Evolutionary conservation across 2,888 invertebrate species (phyloP).

Genomic region (Prostheceraeus crozeri): DNA sequence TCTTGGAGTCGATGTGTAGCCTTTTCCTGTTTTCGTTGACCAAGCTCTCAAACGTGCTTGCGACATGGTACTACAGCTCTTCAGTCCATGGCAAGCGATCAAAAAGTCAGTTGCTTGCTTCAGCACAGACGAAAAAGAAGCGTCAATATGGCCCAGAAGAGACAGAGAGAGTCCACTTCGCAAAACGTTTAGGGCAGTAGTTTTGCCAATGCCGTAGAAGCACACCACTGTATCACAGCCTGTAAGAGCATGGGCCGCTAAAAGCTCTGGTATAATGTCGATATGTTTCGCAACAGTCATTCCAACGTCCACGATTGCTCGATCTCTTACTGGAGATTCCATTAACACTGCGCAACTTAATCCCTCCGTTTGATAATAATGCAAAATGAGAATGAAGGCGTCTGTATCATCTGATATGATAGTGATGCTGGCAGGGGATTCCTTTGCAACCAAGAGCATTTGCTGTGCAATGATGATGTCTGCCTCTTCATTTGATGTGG

Average conservation of each 20-base stretch:
- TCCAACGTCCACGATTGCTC: not conserved
- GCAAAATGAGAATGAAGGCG: not conserved
- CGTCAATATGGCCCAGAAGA: not conserved
- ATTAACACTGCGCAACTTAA: not conserved
- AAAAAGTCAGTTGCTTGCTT: slow-evolving; percentile 6
- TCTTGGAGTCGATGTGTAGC: slow-evolving; percentile 2
- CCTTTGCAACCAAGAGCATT: not conserved
- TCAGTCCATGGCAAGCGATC: slow-evolving; percentile 20
- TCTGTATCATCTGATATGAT: slow-evolving; percentile 19
- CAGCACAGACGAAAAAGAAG: not conserved
- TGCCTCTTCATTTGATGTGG: slow-evolving; percentile 41
- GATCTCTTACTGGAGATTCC: not conserved
- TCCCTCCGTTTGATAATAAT: not conserved
- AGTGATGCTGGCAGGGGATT: not conserved
- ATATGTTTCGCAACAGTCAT: not conserved
- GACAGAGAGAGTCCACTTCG: not conserved
- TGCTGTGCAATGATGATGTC: slow-evolving; percentile 41
- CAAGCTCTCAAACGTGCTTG: not conserved
- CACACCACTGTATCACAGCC: slow-evolving; percentile 16
- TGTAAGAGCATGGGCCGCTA: slow-evolving; percentile 10
- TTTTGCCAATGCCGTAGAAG: slow-evolving; percentile 9
- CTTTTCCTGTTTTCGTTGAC: not conserved
- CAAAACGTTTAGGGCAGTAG: not conserved
- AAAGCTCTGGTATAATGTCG: not conserved
- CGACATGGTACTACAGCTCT: slow-evolving; percentile 14